Percentiles rank a stretch among this genome's conserved stretches.
These are phyloP conservation scores for Tamias sibiricus DNA, from an alignment of 2,113 vertebrate genomes.

Conservation along the genomic window DNA sequence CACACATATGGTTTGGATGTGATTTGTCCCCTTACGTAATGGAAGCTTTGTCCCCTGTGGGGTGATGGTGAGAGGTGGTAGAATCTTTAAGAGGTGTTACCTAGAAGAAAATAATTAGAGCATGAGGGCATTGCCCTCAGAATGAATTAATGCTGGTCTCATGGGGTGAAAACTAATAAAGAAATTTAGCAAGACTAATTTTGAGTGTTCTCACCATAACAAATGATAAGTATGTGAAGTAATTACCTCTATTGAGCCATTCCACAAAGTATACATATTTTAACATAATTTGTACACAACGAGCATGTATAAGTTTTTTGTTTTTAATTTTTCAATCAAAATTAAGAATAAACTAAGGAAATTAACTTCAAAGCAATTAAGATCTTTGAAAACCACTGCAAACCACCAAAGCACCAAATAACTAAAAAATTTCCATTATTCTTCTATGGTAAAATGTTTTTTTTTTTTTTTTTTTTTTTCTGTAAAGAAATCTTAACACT, in stretches of 20 bases:
- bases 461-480: neutral
- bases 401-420: neutral
- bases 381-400: neutral
- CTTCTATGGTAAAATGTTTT: neutral
- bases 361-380: neutral
- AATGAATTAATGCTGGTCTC: neutral
- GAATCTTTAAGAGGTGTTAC: neutral
- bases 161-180: neutral
- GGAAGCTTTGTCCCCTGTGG: neutral
- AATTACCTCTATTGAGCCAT: neutral
- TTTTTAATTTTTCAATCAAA: neutral
- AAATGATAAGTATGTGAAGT: neutral
- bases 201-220: neutral
- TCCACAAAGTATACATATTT: neutral
- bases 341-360: neutral
- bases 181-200: neutral
- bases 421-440: neutral
- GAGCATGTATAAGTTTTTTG: neutral
- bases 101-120: neutral
- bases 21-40: neutral
- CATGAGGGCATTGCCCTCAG: neutral
- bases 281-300: neutral
- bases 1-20: neutral
- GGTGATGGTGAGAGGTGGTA: neutral
- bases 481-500: neutral